Evolutionary conservation across 1,140 invertebrate genomes (phyloP).

Genomic region (Odontomachus brunneus): DNA sequence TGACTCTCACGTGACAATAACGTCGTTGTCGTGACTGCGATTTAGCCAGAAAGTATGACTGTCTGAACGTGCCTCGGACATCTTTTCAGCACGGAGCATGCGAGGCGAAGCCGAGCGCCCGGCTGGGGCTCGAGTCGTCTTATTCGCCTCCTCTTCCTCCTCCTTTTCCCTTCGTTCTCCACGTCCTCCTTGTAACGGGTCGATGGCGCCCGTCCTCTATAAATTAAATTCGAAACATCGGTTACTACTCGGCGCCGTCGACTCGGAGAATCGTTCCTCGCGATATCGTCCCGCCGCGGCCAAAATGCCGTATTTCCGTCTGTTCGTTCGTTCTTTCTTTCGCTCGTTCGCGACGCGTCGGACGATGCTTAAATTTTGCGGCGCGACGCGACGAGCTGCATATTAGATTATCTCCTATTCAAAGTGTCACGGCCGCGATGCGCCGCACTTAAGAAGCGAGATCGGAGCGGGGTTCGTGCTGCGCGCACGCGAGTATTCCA

Average conservation of each 20-base stretch:
- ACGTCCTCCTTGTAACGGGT: conserved; percentile 25
- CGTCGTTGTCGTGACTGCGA: conserved; percentile 58
- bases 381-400: conserved; percentile 79
- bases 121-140: conserved; percentile 14
- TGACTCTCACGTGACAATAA: conserved; percentile 60
- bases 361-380: conserved; percentile 80
- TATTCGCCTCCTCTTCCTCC: background rate
- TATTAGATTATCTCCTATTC: conserved; percentile 83
- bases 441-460: conserved; percentile 35
- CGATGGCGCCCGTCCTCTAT: conserved; percentile 51
- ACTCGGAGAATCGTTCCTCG: conserved; percentile 10
- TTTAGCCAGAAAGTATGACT: conserved; percentile 60
- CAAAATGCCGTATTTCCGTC: conserved; percentile 16
- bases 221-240: conserved; percentile 50
- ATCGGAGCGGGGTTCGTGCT: background rate
- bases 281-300: conserved; percentile 41
- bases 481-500: conserved; percentile 7
- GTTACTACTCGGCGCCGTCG: background rate
- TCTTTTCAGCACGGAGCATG: conserved; percentile 19
- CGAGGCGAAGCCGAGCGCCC: conserved; percentile 8
- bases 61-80: conserved; percentile 61
- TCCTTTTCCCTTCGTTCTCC: background rate
- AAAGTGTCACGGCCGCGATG: conserved; percentile 83
- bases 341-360: background rate
- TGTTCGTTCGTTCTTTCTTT: background rate